Evolutionary conservation across 1,140 invertebrate species (phyloP).

Genomic region (Paralvinella palmiformis): DNA sequence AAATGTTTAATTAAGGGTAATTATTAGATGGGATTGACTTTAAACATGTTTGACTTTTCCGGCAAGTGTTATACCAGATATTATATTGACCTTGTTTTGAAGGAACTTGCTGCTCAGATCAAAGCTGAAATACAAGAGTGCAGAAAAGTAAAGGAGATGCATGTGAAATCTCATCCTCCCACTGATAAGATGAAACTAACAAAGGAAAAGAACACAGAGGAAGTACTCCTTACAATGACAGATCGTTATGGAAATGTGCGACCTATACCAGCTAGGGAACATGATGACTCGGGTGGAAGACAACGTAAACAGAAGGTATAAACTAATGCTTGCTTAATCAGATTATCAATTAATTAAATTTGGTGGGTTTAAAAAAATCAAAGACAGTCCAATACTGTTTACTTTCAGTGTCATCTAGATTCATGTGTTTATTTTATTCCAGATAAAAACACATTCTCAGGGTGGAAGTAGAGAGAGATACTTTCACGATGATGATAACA

Average conservation of each 20-base stretch:
- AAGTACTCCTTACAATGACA: constrained; percentile 65
- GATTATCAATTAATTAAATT: too few species aligned
- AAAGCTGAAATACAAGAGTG: constrained; percentile 70
- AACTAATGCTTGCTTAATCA: too few species aligned
- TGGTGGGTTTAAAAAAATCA: too few species aligned
- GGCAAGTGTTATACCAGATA: too few species aligned
- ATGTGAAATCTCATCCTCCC: constrained; percentile 2
- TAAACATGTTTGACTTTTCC: too few species aligned
- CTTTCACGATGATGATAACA: constrained; percentile 86
- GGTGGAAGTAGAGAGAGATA: constrained; percentile 70
- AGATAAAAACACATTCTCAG: constrained; percentile 58
- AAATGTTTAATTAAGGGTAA: too few species aligned
- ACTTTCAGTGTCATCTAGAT: too few species aligned
- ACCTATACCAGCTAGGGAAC: constrained; percentile 29
- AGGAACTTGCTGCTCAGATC: constrained; percentile 62
- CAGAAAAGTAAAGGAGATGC: constrained; percentile 53
- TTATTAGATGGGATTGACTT: too few species aligned
- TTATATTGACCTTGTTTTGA: constrained; percentile 25
- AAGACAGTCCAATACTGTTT: too few species aligned
- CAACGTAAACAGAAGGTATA: constrained; percentile 47
- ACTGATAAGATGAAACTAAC: background rate
- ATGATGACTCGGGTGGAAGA: constrained; percentile 38
- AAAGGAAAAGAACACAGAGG: constrained; percentile 23
- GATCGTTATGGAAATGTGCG: constrained; percentile 58
- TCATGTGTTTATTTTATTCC: too few species aligned